Evolutionary conservation across 2,888 invertebrate species (phyloP), one percentile per base, ranked within the genome.

Genomic region (Allygus modestus): DNA sequence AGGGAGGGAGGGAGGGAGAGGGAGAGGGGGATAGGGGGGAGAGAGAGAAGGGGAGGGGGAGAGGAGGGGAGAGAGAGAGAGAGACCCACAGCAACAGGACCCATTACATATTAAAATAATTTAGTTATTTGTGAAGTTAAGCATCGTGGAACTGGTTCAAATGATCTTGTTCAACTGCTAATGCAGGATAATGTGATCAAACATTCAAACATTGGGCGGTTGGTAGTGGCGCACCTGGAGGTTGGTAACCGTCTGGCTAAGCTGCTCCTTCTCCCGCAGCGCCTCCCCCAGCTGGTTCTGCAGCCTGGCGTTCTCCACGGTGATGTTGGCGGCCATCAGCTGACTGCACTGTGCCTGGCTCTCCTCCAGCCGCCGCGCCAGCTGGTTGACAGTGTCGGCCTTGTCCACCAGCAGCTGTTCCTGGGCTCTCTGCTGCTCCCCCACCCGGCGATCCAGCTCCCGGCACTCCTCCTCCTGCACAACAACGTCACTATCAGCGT

Each of bases 381-480:
- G 79, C 20, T 73, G 79, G 43, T 77, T 85, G 17, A 85, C 85
- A 23, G 87, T 84, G 11, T 87, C 87, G 20, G 87, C 86, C 71
- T 87, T 87, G 20, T 87, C 86, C 73, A 87, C 85, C n/a, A 87
- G 46, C 37, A 84, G 75, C 37, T 82, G 84, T n/a, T 85, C 83
- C 20, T 85, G 85, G 17, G 85, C 85, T 23, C 84, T 83, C 26
- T 87, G 86, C 71, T 87, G 58, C 84, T 87, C 87, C 20, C 82
- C 61, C 17, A 87, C 58, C 71, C 85, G 85, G 0, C 69, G 75
- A 81, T 87, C 87, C 65, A 87, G 61, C 23, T 77, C 41, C 26
- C 85, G 84, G 33, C 84, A 86, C 1, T 85, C 84, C 7, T 85
- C 85, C 31, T 87, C 87, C 87, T 87, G 43, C 11, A 83, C 83